These are phyloP conservation scores for Agrotis segetum DNA, from an alignment of 2,888 invertebrate genomes.

Conservation along the genomic window DNA sequence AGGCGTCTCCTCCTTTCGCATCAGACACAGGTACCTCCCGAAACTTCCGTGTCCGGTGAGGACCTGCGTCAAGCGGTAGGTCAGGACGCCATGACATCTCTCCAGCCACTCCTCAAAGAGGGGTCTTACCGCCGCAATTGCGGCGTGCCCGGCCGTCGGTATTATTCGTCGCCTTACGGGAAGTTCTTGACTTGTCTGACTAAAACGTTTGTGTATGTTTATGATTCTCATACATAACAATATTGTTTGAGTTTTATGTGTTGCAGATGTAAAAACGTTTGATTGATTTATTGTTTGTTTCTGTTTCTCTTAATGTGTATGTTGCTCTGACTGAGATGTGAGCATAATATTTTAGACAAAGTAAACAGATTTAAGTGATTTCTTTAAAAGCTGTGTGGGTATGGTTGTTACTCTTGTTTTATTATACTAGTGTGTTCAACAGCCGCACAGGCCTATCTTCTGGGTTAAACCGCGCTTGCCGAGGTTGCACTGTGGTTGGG, in stretches of 20 bases:
- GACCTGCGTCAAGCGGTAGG: too few relatives aligned
- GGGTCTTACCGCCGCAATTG: too few relatives aligned
- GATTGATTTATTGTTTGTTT: constrained; percentile 29
- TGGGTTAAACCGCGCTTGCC: too few relatives aligned
- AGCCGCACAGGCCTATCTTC: too few relatives aligned
- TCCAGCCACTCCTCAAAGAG: too few relatives aligned
- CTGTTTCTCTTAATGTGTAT: constrained; percentile 3
- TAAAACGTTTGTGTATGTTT: neutral
- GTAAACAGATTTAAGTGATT: constrained; percentile 10
- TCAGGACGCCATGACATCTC: too few relatives aligned
- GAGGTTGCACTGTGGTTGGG: too few relatives aligned
- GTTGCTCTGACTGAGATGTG: constrained; percentile 18
- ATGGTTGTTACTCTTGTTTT: neutral
- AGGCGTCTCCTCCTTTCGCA: too few relatives aligned
- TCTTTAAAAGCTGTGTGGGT: constrained; percentile 5
- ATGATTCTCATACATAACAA: neutral
- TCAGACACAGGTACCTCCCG: too few relatives aligned
- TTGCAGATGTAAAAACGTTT: constrained; percentile 27
- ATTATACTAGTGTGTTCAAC: neutral
- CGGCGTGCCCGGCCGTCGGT: too few relatives aligned
- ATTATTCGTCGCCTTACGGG: neutral
- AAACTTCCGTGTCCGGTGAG: too few relatives aligned
- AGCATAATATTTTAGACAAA: constrained; percentile 19
- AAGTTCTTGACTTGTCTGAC: neutral
- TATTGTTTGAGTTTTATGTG: constrained; percentile 1